Conservation (phyloP, 2,113 vertebrate genomes). For the Colinus virginianus region DNA sequence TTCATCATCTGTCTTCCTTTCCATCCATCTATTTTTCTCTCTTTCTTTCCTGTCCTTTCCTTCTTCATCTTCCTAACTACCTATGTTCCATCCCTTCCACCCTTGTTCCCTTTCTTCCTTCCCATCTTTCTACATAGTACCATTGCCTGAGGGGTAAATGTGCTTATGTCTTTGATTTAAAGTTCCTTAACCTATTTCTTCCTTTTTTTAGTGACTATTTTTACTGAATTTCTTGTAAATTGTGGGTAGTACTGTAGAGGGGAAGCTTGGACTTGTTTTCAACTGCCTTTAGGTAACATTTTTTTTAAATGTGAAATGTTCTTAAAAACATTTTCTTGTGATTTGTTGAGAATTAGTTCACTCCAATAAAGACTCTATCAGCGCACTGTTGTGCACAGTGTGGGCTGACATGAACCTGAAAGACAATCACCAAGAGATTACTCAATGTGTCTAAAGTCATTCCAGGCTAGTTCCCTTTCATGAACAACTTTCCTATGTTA, state of each 20-base stretch:
- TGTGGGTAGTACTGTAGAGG: fast-evolving
- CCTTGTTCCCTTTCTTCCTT: background rate
- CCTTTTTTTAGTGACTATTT: background rate
- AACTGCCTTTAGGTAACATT: background rate
- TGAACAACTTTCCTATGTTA: background rate
- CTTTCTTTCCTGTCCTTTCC: background rate
- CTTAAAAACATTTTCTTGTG: background rate
- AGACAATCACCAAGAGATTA: background rate
- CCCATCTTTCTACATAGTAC: background rate
- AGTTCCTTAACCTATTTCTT: background rate
- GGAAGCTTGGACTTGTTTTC: background rate
- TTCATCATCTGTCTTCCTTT: background rate
- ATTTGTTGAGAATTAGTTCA: background rate
- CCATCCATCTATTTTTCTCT: background rate
- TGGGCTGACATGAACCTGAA: background rate
- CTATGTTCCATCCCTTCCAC: background rate
- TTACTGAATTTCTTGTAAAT: background rate
- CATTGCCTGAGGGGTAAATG: background rate
- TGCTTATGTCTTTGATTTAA: background rate
- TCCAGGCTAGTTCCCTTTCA: background rate
- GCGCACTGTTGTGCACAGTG: background rate
- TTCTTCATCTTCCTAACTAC: background rate
- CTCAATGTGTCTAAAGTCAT: background rate
- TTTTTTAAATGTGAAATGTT: background rate
- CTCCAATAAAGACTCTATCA: background rate